Base-by-base conservation (phyloP, 2,888 invertebrate genomes). In the Oscheius sp. region DNA sequence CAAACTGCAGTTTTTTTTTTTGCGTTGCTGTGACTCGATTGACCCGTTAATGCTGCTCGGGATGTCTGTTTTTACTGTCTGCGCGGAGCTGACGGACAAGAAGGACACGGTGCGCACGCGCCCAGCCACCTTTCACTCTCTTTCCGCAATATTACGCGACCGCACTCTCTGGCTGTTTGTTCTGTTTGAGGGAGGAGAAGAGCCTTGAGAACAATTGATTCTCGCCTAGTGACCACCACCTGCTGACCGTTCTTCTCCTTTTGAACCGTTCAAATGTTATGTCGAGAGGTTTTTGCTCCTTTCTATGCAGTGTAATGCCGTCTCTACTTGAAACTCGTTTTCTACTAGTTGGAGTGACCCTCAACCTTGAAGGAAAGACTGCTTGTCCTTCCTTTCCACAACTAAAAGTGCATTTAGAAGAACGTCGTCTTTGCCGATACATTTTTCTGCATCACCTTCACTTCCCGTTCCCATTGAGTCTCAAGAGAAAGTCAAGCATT, bases 171-270 rank as follows among this genome's bases (percentile, higher is more conserved):
- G 48, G 5, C 47, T 68, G 68, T 63, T 63, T 63, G 63, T 63
- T 63, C 63, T 63, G 48, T 42, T 63, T 32, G 68, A 66, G 37
- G 66, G 62, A 42, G 29, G 62, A 42, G 59, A 33, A 33, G 62
- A 62, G 62, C 42, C 62, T 62, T 62, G 63, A 63, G 63, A 63
- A 63, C 63, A 63, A 63, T 63, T 63, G 68, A 68, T 68, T 55
- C 68, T 51, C 53, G 55, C 29, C 59, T n/a, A 35, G 33, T 60
- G 59, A 60, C 59, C 53, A 9, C 55, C 68, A 33, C 7, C 42
- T n/a, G 55, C 53, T 53, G 37, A 48, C 65, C 50, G 21, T 32
- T 48, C 32, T 10, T 48, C 48, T 21, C 5, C n/a, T 9, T 42
- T 21, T 21, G n/a, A 11, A 21, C 33, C 33, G 42, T 42, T 42